A percentile compares a stretch with the other conserved stretches of the same genome.
phyloP scores from a whole-genome alignment of 2,797 vertebrate species.

The Epinephelus malabaricus region DNA sequence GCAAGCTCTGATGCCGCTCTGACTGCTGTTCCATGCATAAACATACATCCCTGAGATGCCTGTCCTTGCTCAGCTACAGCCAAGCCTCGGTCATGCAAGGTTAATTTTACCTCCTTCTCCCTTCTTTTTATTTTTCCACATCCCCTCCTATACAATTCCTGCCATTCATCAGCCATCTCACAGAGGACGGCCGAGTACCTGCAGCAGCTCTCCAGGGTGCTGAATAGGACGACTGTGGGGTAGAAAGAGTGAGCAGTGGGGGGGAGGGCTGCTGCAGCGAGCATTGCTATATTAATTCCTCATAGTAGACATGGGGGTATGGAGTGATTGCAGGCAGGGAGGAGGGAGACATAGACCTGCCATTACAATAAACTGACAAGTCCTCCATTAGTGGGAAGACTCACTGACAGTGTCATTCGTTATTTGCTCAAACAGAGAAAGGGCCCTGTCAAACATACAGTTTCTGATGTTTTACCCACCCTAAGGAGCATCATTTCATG shows the following conservation, averaged over 20 bases:
- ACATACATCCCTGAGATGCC: slow-evolving; percentile 74
- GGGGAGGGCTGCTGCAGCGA: slow-evolving; percentile 66
- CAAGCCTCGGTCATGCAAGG: slow-evolving; percentile 70
- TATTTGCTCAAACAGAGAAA: slow-evolving; percentile 28
- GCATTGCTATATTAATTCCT: slow-evolving; percentile 76
- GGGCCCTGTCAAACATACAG: background rate
- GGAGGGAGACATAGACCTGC: slow-evolving; percentile 44
- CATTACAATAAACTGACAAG: slow-evolving; percentile 70
- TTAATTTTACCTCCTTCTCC: slow-evolving; percentile 59
- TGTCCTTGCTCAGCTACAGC: slow-evolving; percentile 68
- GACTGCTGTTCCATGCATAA: slow-evolving; percentile 73
- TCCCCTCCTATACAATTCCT: slow-evolving; percentile 62
- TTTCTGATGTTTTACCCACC: slow-evolving; percentile 23
- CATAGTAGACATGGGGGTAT: slow-evolving; percentile 67
- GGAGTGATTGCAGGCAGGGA: slow-evolving; percentile 60
- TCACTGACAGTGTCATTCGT: slow-evolving; percentile 37
- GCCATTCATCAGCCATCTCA: slow-evolving; percentile 78
- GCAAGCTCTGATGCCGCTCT: slow-evolving; percentile 63
- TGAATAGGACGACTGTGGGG: slow-evolving; percentile 80
- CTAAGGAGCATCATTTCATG: background rate
- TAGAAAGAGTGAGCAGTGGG: slow-evolving; percentile 58
- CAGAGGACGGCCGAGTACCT: slow-evolving; percentile 79
- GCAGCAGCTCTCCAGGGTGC: slow-evolving; percentile 88
- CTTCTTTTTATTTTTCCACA: slow-evolving; percentile 63
- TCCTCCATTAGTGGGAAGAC: slow-evolving; percentile 54